Percentiles rank a stretch among this genome's conserved stretches.
Evolutionary conservation across 2,888 invertebrate species (phyloP).

Genomic region (Andricus curvator): DNA sequence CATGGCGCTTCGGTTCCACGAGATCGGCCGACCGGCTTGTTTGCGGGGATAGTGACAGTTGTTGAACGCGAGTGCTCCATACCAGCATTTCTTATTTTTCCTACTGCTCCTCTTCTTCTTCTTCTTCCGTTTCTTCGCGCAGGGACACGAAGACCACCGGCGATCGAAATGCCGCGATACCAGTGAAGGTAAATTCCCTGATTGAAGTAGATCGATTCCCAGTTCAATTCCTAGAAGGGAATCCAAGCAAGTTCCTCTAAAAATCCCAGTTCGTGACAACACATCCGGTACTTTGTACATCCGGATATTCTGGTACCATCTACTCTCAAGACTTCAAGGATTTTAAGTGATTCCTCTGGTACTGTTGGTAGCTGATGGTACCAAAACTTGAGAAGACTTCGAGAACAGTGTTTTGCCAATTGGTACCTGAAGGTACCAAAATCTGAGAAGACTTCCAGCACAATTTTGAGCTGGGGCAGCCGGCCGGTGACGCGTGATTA

Average conservation of each 20-base stretch:
- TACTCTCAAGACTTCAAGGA: neutral
- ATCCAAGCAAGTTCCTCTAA: conserved; percentile 17
- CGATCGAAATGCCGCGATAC: conserved; percentile 69
- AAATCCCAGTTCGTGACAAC: neutral
- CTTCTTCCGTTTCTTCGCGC: conserved; percentile 44
- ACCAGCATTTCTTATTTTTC: conserved; percentile 33
- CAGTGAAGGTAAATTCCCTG: conserved; percentile 68
- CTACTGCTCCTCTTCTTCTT: conserved; percentile 41
- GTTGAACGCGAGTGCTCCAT: conserved; percentile 54
- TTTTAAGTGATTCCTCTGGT: neutral
- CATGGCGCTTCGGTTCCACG: conserved; percentile 53
- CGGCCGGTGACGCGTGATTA: conserved; percentile 38
- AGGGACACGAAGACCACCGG: conserved; percentile 45
- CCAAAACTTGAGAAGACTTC: neutral
- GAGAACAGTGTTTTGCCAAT: neutral
- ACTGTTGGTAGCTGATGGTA: neutral
- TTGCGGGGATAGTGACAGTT: conserved; percentile 52
- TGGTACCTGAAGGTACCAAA: neutral
- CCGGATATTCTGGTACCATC: neutral
- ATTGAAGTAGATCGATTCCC: conserved; percentile 43
- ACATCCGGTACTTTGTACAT: neutral
- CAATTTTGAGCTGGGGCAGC: conserved; percentile 11
- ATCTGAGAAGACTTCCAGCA: too few relatives aligned
- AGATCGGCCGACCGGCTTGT: conserved; percentile 40
- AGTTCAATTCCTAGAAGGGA: conserved; percentile 28